Evolutionary conservation across 2,888 invertebrate genomes (phyloP), one percentile per base, ranked within the genome.

Genomic region (Alloscopus bannaensis): DNA sequence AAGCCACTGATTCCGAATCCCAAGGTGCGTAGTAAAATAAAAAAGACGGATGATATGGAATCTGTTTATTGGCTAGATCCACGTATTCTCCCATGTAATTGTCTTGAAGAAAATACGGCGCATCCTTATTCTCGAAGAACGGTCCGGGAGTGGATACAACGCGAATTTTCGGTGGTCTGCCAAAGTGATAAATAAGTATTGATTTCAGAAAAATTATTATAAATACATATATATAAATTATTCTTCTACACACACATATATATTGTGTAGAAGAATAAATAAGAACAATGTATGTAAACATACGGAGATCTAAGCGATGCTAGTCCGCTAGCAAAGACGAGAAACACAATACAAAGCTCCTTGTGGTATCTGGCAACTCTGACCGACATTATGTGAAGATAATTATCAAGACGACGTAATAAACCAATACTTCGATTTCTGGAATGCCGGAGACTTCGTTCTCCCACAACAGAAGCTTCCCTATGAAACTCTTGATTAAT

Each of bases 21-120:
- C 85, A 86, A 0, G 84, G 83, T 50, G 86, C 86, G 31, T 86
- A 86, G 69, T 85, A 86, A 68, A 86, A 84, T 16, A 86, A 71
- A 59, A 86, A 84, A 1, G 84, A 80, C 6, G 86, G 86, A 20
- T 68, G 60, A 29, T 72, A 78, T 3, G 84, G 83, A 66, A 86
- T 86, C 66, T 83, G 79, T 22, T 80, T 81, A 45, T 83, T 81
- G 11, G 83, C 84, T 47, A 86, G 64, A 18, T 84, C 83, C 0
- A 85, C 81, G 71, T 86, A 86, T 57, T 86, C 84, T 24, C 86
- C 86, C 64, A 71, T 59, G 68, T 82, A 85, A 69, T 82, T 80
- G 68, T 86, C 85, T 28, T 84, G 81, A 2, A 85, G 24, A 28
- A 80, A 81, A 28, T 68, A 45, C 1, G 64, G 16, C n/a, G 73